phyloP scores from a whole-genome alignment of 2,888 invertebrate species.

The Liopterus haemorrhoidalis region DNA sequence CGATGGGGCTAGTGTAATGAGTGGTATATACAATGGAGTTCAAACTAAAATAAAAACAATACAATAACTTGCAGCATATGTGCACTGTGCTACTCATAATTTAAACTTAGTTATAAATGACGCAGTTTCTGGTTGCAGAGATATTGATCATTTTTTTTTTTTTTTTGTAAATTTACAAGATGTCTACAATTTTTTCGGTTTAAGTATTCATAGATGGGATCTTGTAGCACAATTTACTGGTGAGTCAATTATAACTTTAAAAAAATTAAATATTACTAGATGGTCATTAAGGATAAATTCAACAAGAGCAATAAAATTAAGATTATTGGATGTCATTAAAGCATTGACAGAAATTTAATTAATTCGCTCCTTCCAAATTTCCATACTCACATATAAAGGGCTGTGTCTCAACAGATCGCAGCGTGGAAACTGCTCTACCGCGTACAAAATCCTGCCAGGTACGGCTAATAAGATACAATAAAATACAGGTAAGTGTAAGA shows the following conservation, averaged over 20 bases:
- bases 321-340: slow-evolving; percentile 31
- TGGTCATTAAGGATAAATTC: slow-evolving; percentile 34
- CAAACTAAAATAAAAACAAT: no score
- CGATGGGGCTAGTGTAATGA: no score
- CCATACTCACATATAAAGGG: no score
- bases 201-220: slow-evolving; percentile 34
- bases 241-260: slow-evolving; percentile 30
- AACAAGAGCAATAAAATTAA: slow-evolving; percentile 31
- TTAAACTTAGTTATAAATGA: slow-evolving; percentile 32
- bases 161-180: slow-evolving; percentile 30
- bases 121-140: slow-evolving; percentile 26
- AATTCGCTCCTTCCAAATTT: no score
- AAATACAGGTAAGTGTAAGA: no score
- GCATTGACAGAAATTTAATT: slow-evolving; percentile 29
- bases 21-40: no score
- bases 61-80: no score
- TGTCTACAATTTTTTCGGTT: slow-evolving; percentile 31
- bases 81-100: no score
- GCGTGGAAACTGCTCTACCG: no score
- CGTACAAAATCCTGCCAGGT: no score
- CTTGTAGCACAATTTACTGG: slow-evolving; percentile 32
- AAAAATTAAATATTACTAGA: slow-evolving; percentile 37
- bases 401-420: no score
- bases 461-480: no score
- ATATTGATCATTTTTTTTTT: slow-evolving; percentile 23